Conservation (phyloP, 2,113 vertebrate genomes). For the Laticauda colubrina region DNA sequence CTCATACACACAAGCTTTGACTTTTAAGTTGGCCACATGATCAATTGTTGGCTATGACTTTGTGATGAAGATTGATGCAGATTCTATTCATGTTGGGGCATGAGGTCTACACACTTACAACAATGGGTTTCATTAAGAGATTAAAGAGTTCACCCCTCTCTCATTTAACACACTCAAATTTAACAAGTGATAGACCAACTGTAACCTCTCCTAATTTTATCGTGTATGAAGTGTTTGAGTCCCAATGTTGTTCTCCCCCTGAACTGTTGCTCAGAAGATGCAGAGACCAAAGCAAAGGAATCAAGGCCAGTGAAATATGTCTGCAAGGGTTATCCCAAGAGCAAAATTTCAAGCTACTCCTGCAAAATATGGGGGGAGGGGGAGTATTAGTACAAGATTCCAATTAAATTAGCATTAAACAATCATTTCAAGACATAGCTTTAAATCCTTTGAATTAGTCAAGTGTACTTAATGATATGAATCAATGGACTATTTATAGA, state of each 20-base stretch:
- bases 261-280: neutral
- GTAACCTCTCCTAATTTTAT: neutral
- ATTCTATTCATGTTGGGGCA: neutral
- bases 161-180: neutral
- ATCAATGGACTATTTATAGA: neutral
- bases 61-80: neutral
- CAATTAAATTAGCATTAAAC: neutral
- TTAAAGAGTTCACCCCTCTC: neutral
- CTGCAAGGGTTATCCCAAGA: neutral
- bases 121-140: neutral
- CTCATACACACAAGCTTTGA: neutral
- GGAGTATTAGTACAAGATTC: neutral
- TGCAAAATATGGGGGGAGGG: neutral
- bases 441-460: conserved; percentile 6
- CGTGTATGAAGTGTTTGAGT: neutral
- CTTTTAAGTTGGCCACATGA: neutral
- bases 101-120: neutral
- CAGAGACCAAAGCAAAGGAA: neutral
- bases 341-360: neutral
- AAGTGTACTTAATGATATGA: neutral
- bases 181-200: neutral
- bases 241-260: neutral
- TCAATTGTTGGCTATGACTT: neutral
- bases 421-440: neutral
- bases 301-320: neutral